Evolutionary conservation across 2,113 vertebrate genomes (phyloP).

Genomic region (Psilopsiagon aymara): DNA sequence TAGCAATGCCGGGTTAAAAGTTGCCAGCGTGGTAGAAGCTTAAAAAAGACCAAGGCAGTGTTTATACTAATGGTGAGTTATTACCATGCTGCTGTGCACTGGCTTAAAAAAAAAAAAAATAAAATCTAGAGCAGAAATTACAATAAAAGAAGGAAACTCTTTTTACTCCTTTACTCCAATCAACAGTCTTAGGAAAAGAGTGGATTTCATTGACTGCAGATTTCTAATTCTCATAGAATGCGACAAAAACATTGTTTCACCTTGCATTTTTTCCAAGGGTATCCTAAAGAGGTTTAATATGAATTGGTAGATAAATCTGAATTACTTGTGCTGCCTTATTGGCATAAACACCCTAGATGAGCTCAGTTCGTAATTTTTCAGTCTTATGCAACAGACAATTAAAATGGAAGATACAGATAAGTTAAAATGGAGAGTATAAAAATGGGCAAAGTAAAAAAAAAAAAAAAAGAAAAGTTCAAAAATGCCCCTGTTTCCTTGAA

Average conservation of each 20-base stretch:
- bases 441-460: neutral
- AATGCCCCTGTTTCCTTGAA: slow-evolving; percentile 73
- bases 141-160: neutral
- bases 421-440: slow-evolving; percentile 52
- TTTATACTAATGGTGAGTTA: neutral
- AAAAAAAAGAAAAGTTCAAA: slow-evolving; percentile 5
- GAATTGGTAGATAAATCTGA: neutral
- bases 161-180: neutral
- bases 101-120: neutral
- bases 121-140: neutral
- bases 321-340: neutral
- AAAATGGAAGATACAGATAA: neutral
- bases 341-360: neutral
- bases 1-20: neutral
- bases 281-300: neutral
- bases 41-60: neutral
- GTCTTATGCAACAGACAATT: neutral
- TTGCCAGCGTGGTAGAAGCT: neutral
- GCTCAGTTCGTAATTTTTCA: neutral
- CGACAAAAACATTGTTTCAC: neutral
- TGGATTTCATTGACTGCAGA: neutral
- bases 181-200: neutral
- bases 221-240: neutral
- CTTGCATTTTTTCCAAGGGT: neutral
- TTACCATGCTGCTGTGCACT: neutral